Conservation (phyloP, 2,888 invertebrate species). For the Fragum sueziense region DNA sequence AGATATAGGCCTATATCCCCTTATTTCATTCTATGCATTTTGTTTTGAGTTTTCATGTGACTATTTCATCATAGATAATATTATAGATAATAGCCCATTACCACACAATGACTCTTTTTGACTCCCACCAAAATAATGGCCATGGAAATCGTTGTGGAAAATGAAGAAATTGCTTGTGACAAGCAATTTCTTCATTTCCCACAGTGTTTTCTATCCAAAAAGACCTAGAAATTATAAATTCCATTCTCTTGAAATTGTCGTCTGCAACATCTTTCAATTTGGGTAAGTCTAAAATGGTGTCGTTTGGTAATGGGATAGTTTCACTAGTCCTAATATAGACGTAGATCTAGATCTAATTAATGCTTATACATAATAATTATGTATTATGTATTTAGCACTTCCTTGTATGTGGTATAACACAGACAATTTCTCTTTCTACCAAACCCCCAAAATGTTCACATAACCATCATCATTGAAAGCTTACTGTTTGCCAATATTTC, state of each 20-base stretch:
- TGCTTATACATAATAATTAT: too few relatives aligned
- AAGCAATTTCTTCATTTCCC: not conserved
- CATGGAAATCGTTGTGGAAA: too few relatives aligned
- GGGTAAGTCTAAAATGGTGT: too few relatives aligned
- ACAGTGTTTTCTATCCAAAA: not conserved
- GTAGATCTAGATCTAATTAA: not conserved
- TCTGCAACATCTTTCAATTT: too few relatives aligned
- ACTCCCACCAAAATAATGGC: too few relatives aligned
- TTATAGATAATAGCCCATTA: not conserved
- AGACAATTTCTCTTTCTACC: not conserved
- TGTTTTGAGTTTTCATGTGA: not conserved
- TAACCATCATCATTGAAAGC: not conserved
- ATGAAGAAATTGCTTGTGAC: not conserved
- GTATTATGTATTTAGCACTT: not conserved
- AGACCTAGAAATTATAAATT: too few relatives aligned
- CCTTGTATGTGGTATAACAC: not conserved
- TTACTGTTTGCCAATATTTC: not conserved
- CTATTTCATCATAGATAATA: not conserved
- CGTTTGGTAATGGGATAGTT: too few relatives aligned
- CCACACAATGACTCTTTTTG: too few relatives aligned
- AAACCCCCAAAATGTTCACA: not conserved
- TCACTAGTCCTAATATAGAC: not conserved
- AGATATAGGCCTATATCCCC: too few relatives aligned
- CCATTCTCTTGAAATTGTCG: too few relatives aligned
- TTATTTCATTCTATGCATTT: not conserved